A percentile compares a stretch with the other conserved stretches of the same genome.
Evolutionary conservation across 2,888 invertebrate genomes (phyloP).

Genomic region (Lysandra coridon): DNA sequence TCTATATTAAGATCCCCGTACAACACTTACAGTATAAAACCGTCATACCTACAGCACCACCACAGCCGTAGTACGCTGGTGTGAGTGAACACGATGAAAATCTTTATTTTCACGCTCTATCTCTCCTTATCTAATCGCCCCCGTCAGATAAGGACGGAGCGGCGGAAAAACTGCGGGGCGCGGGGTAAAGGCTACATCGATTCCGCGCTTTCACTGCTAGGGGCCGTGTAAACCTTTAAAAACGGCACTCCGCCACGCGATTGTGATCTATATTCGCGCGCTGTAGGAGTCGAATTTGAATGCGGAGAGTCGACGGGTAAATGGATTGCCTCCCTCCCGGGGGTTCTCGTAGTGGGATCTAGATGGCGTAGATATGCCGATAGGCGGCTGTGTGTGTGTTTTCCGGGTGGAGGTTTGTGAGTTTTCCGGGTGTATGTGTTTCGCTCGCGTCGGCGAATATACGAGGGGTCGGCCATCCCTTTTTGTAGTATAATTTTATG

Average conservation of each 20-base stretch:
- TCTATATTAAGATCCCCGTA: constrained; percentile 61
- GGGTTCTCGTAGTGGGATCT: constrained; percentile 80
- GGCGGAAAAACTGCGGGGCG: constrained; percentile 79
- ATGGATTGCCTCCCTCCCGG: constrained; percentile 80
- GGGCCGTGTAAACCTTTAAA: constrained; percentile 81
- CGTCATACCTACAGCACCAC: constrained; percentile 58
- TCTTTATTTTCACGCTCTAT: constrained; percentile 82
- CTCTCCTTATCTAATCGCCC: constrained; percentile 80
- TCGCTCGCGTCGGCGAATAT: constrained; percentile 79
- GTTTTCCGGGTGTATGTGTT: constrained; percentile 69
- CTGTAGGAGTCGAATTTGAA: constrained; percentile 68
- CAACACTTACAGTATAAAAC: constrained; percentile 50
- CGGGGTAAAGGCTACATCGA: constrained; percentile 81
- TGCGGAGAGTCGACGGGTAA: constrained; percentile 64
- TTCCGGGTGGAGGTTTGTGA: constrained; percentile 62
- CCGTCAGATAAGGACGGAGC: constrained; percentile 79
- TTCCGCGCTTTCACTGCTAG: constrained; percentile 81
- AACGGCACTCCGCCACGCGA: constrained; percentile 74
- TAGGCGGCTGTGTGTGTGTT: constrained; percentile 68
- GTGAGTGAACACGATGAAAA: constrained; percentile 81
- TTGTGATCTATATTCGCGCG: constrained; percentile 74
- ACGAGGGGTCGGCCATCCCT: constrained; percentile 76
- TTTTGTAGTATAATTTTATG: constrained; percentile 79
- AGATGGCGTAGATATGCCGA: constrained; percentile 80
- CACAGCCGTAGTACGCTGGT: constrained; percentile 63